These are phyloP conservation scores for Spermophilus dauricus DNA, from an alignment of 2,113 vertebrate species.

Conservation along the genomic window DNA sequence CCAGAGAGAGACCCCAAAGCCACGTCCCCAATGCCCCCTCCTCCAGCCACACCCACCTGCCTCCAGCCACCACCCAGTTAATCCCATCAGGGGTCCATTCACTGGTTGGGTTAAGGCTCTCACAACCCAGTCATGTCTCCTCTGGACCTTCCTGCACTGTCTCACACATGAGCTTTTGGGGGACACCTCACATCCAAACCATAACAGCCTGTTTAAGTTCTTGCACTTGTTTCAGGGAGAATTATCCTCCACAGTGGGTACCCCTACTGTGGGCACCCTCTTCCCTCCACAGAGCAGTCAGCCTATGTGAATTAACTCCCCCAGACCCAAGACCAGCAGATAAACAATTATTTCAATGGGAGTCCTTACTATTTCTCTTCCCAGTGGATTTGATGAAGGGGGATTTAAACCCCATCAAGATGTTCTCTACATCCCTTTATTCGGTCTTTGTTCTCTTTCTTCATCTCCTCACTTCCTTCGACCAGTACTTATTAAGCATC, in stretches of 20 bases:
- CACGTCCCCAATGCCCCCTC: too few species aligned
- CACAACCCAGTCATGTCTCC: too few species aligned
- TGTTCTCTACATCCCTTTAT: neutral
- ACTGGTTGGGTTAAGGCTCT: too few species aligned
- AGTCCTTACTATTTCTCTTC: neutral
- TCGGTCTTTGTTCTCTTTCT: neutral
- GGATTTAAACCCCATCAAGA: neutral
- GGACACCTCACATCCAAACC: too few species aligned
- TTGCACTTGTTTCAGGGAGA: neutral
- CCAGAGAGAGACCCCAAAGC: too few species aligned
- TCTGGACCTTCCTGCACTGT: too few species aligned
- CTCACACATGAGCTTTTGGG: too few species aligned
- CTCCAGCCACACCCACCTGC: too few species aligned
- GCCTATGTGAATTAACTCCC: neutral
- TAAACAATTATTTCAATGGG: neutral
- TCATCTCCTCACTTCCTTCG: neutral
- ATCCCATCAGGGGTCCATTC: too few species aligned
- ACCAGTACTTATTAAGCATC: neutral
- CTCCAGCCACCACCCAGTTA: too few species aligned
- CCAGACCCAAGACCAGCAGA: neutral
- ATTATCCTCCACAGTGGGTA: neutral
- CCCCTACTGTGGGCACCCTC: too few species aligned
- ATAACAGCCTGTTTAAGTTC: too few species aligned
- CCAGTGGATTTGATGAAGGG: neutral
- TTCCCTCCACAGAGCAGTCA: neutral